Base-by-base conservation (phyloP, 2,113 vertebrate genomes). In the Mola mola region DNA sequence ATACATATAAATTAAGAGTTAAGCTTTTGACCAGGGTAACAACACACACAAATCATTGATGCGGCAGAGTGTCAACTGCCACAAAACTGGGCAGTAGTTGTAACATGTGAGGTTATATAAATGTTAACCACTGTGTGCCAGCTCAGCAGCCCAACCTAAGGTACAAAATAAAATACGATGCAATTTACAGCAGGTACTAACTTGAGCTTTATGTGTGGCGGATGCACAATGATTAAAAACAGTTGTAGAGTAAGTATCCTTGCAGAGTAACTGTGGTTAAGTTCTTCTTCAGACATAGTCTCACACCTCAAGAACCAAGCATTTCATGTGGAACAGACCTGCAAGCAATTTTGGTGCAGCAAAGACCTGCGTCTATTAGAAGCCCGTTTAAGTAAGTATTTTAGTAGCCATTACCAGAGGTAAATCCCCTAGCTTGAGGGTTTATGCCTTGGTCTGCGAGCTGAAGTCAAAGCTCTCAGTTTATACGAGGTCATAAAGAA, bases 401-500 rank as follows among this genome's bases (percentile, higher is more conserved):
- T 86, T 83, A 88, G 86, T 83, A 78, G 73, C 86, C 77, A 84
- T 86, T 83, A 86, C 55, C 28, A 83, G 76, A 86, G 78, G 75
- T 76, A 85, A 87, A 86, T 79, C 78, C 79, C 73, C 26, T 4
- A 65, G 80, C 76, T 87, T 82, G 75, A 77, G 83, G 85, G 83
- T 85, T 86, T 87, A 85, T 79, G 77, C 81, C 34, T 65, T 42
- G 72, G 77, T 70, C 79, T 87, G 72, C 8, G 49, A 82, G 84
- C 85, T 82, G 75, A 80, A 87, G 84, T 83, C 87, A 87, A 81
- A 84, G 85, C 83, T 75, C 85, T 83, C 66, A 57, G 83, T 88
- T 88, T 90, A 90, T 88, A 90, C 72, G 81, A 85, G 86, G 83
- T 82, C 86, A 85, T 90, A 88, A 90, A 88, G 83, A 87, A 81